These are phyloP conservation scores for Dreissena polymorpha DNA, from an alignment of 1,140 invertebrate species.

Conservation along the genomic window DNA sequence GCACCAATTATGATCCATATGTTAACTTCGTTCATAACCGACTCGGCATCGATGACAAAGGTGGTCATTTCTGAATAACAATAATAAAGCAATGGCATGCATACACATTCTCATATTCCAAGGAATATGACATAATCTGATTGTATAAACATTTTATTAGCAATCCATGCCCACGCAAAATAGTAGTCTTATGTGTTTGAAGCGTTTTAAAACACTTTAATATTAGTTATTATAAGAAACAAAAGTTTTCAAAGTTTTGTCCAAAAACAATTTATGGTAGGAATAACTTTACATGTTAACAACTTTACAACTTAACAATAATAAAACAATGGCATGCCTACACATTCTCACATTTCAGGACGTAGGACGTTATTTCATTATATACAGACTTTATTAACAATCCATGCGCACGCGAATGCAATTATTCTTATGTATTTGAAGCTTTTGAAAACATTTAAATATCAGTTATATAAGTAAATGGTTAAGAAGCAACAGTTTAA, in stretches of 20 bases:
- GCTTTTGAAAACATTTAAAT: background rate
- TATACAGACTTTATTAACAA: background rate
- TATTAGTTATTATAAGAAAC: too few species aligned
- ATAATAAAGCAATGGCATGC: background rate
- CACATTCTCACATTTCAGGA: background rate
- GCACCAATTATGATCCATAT: conserved; percentile 49
- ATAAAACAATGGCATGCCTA: too few species aligned
- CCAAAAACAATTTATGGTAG: too few species aligned
- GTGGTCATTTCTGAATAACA: conserved; percentile 45
- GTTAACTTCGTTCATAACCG: conserved; percentile 21
- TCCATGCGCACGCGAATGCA: background rate
- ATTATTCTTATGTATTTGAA: background rate
- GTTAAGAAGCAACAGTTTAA: background rate
- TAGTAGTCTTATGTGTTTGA: background rate
- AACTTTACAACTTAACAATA: too few species aligned
- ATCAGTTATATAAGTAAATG: background rate
- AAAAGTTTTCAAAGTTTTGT: too few species aligned
- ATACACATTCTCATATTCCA: background rate
- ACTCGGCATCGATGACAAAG: conserved; percentile 19
- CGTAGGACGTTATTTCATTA: background rate
- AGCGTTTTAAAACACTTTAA: background rate
- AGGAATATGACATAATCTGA: background rate
- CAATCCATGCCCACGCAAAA: background rate
- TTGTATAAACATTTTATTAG: background rate
- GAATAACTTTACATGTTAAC: too few species aligned